These are phyloP conservation scores for Dioctria linearis DNA, from an alignment of 2,888 invertebrate genomes.

Conservation along the genomic window DNA sequence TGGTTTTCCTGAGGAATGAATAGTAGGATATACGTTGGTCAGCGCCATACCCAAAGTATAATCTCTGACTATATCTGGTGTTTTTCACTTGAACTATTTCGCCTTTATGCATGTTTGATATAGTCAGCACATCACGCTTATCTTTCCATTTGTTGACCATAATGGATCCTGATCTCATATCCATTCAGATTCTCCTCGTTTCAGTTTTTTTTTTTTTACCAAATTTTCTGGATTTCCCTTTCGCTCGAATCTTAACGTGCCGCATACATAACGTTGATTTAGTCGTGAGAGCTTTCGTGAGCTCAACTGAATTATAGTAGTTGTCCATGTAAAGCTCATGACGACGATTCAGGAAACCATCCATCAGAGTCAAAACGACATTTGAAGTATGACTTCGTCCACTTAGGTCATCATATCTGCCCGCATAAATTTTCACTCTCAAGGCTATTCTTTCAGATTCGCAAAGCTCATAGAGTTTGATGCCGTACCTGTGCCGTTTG, in stretches of 20 bases:
- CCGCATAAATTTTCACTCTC: slow-evolving; percentile 8
- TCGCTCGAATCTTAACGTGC: background rate
- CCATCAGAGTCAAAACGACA: slow-evolving; percentile 23
- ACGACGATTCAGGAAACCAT: slow-evolving; percentile 19
- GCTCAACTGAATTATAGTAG: background rate
- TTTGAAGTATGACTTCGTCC: slow-evolving; percentile 25
- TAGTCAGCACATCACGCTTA: too few species aligned
- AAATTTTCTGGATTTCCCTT: background rate
- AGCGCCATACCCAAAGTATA: too few species aligned
- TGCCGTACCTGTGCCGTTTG: slow-evolving; percentile 2
- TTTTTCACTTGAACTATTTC: too few species aligned
- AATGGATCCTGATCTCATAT: too few species aligned
- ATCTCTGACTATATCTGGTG: too few species aligned
- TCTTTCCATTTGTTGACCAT: too few species aligned
- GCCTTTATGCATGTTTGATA: too few species aligned
- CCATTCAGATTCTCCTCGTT: too few species aligned
- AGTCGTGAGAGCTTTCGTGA: background rate
- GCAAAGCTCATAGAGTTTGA: slow-evolving; percentile 1
- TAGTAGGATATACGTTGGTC: too few species aligned
- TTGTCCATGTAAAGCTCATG: slow-evolving; percentile 24
- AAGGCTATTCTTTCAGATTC: background rate
- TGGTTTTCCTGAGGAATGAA: too few species aligned
- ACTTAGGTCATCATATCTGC: slow-evolving; percentile 7
- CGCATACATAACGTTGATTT: slow-evolving; percentile 2
- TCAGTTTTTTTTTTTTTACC: background rate